Conservation (phyloP, 2,113 vertebrate species). For the Mustelus asterias region DNA sequence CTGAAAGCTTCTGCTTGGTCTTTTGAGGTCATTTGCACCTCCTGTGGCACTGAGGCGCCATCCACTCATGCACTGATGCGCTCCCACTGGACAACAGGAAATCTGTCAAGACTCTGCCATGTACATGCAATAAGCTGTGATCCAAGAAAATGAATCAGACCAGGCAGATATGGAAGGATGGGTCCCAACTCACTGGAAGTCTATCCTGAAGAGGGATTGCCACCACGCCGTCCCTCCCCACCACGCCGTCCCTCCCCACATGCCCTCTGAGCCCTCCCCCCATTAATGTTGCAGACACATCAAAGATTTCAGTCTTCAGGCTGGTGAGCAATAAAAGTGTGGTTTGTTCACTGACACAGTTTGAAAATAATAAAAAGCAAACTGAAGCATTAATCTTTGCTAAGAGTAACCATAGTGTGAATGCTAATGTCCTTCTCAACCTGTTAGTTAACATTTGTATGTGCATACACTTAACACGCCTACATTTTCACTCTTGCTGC, state of each 20-base stretch:
- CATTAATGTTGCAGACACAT: not conserved
- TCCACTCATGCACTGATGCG: not conserved
- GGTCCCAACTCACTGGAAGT: not conserved
- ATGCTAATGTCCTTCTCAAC: not conserved
- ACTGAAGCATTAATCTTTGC: not conserved
- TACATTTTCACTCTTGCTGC: not conserved
- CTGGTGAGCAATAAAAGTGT: not conserved
- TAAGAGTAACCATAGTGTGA: not conserved
- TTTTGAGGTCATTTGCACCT: not conserved
- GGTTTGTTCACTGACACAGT: not conserved
- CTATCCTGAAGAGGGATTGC: not conserved
- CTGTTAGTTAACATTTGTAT: conserved; percentile 1
- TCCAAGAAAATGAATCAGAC: not conserved
- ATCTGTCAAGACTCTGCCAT: not conserved
- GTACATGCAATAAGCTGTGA: not conserved
- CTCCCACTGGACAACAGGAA: not conserved
- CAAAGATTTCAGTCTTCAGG: not conserved
- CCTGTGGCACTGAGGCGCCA: not conserved
- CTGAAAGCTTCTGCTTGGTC: not conserved
- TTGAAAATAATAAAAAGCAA: not conserved
- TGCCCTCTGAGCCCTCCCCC: not conserved
- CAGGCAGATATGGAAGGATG: not conserved
- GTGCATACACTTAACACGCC: not conserved
- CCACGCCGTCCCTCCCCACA: no score
- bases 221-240: no score